Evolutionary conservation across 1,140 invertebrate genomes (phyloP).

Genomic region (Brachionus sp.): DNA sequence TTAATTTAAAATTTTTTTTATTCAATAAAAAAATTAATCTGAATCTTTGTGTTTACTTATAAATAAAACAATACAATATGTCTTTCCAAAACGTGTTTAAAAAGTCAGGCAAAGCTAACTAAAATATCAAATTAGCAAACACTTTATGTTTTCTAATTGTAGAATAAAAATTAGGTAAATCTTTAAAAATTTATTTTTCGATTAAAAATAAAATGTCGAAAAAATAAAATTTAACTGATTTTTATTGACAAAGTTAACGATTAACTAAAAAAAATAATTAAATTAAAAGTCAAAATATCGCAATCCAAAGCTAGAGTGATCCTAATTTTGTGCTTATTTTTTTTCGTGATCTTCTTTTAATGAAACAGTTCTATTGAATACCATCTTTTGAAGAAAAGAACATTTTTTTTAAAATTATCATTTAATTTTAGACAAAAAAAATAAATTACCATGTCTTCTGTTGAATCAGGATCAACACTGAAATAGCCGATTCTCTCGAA

Average conservation of each 20-base stretch:
- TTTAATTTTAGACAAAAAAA: neutral
- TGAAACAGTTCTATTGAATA: constrained; percentile 88
- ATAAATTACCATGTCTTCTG: constrained; percentile 65
- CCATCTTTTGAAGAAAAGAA: constrained; percentile 65
- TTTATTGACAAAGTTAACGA: neutral
- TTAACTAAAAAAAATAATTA: neutral
- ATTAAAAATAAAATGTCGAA: neutral
- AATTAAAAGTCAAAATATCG: neutral
- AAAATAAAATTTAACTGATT: neutral
- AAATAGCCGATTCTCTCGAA: constrained; percentile 97
- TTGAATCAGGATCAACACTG: constrained; percentile 84
- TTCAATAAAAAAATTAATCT: too few species aligned
- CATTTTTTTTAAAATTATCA: constrained; percentile 51
- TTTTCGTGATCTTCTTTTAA: constrained; percentile 70
- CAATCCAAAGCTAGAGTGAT: neutral
- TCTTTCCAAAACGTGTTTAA: too few species aligned
- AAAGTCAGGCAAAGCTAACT: too few species aligned
- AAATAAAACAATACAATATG: too few species aligned
- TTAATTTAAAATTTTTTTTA: too few species aligned
- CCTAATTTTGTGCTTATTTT: neutral
- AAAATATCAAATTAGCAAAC: too few species aligned
- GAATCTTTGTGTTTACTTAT: too few species aligned
- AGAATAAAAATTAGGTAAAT: neutral
- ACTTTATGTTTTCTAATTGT: too few species aligned
- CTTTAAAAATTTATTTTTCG: neutral